Evolutionary conservation across 2,888 invertebrate species (phyloP).

Genomic region (Eristalinus aeneus): DNA sequence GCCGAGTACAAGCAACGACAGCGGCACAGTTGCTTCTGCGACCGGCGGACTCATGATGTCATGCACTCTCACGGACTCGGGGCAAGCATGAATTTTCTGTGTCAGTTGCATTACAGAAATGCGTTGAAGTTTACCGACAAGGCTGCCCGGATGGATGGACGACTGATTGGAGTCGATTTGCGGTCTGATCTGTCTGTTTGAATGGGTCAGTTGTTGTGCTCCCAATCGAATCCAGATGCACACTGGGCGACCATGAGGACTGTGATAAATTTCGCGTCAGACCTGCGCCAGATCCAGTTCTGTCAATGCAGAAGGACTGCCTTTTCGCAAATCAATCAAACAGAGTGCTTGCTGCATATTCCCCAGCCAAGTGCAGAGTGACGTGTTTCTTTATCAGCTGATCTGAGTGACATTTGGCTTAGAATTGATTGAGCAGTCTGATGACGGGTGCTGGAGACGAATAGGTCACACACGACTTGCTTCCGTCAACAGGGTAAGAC

Average conservation of each 20-base stretch:
- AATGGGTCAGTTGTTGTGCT: background rate
- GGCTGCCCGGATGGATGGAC: constrained; percentile 32
- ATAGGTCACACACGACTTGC: no score
- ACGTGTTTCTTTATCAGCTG: background rate
- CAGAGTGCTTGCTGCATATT: background rate
- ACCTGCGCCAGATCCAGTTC: background rate
- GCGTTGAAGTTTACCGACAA: constrained; percentile 32
- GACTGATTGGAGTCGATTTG: background rate
- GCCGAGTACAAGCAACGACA: constrained; percentile 16
- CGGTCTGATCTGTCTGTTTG: background rate
- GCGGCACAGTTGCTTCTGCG: background rate
- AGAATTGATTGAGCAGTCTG: background rate
- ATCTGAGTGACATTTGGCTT: background rate
- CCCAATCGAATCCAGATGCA: background rate
- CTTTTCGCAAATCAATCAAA: background rate
- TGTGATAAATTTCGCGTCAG: background rate
- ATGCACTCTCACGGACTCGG: background rate
- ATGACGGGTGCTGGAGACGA: background rate
- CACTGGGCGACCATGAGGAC: background rate
- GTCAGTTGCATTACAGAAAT: constrained; percentile 30
- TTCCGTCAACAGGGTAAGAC: no score
- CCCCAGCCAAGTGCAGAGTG: background rate
- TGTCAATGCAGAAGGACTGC: background rate
- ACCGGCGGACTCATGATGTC: constrained; percentile 14
- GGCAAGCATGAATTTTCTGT: constrained; percentile 44